Evolutionary conservation across 1,140 invertebrate species (phyloP).

Genomic region (Trypoxylus dichotomus): DNA sequence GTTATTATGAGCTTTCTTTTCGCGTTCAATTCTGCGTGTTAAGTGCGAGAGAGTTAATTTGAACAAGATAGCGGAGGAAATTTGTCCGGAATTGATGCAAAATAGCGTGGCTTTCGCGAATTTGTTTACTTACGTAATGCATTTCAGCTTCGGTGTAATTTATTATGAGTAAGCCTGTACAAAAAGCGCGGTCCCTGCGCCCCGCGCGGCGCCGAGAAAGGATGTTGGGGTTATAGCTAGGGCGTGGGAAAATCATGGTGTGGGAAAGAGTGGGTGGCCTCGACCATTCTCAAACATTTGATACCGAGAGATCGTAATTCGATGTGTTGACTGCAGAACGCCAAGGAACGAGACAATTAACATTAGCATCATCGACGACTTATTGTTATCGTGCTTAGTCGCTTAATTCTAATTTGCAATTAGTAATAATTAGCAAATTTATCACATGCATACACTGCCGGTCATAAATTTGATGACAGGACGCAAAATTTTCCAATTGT

Average conservation of each 20-base stretch:
- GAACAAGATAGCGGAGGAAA: background rate
- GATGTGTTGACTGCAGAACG: constrained; percentile 23
- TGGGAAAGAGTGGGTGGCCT: constrained; percentile 77
- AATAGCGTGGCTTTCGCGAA: background rate
- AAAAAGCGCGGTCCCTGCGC: constrained; percentile 37
- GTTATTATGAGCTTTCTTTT: background rate
- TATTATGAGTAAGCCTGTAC: constrained; percentile 34
- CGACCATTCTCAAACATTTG: constrained; percentile 60
- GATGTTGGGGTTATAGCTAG: constrained; percentile 74
- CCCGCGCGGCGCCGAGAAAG: constrained; percentile 58
- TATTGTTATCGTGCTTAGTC: too few relatives aligned
- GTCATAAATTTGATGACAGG: too few relatives aligned
- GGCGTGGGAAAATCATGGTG: constrained; percentile 77
- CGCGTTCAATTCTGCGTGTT: background rate
- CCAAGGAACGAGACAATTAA: background rate
- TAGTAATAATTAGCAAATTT: too few relatives aligned
- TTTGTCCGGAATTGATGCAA: background rate
- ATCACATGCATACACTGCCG: too few relatives aligned
- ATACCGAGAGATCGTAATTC: constrained; percentile 47
- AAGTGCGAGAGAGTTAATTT: background rate
- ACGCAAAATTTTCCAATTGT: too few relatives aligned
- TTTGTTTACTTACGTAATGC: constrained; percentile 33
- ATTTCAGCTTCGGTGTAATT: constrained; percentile 24
- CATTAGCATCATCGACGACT: constrained; percentile 26
- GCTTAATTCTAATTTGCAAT: too few relatives aligned